Evolutionary conservation across 2,797 vertebrate species (phyloP).

Genomic region (Arnoldichthys spilopterus): DNA sequence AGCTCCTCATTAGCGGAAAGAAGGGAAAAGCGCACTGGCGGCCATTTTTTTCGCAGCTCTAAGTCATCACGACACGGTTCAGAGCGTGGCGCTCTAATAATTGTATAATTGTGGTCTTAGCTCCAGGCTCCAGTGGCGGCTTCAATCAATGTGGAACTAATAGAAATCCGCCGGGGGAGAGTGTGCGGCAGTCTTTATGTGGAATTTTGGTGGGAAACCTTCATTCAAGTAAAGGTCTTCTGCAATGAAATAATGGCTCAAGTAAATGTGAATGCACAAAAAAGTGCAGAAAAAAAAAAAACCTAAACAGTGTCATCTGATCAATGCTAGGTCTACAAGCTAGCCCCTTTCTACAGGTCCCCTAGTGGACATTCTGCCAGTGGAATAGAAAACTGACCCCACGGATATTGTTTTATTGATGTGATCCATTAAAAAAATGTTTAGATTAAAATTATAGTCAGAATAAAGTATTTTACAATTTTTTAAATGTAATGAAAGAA

Average conservation of each 20-base stretch:
- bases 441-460: too few species aligned
- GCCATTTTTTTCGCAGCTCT: slow-evolving; percentile 22
- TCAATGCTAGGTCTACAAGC: too few species aligned
- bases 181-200: slow-evolving; percentile 1
- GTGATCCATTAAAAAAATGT: too few species aligned
- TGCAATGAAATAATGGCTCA: background rate
- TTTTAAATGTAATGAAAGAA: too few species aligned
- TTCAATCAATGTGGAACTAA: slow-evolving; percentile 45
- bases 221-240: background rate
- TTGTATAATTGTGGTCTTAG: slow-evolving; percentile 37
- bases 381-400: too few species aligned
- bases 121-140: slow-evolving; percentile 15
- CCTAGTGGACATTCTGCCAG: too few species aligned
- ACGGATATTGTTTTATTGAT: too few species aligned
- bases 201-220: background rate
- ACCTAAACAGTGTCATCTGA: too few species aligned
- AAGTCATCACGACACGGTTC: slow-evolving; percentile 28
- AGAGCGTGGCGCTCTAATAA: slow-evolving; percentile 17
- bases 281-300: too few species aligned
- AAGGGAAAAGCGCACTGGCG: slow-evolving; percentile 18
- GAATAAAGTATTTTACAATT: too few species aligned
- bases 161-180: slow-evolving; percentile 30
- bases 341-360: too few species aligned
- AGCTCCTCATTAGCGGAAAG: slow-evolving; percentile 33
- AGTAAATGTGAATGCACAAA: background rate